Percentiles rank a stretch among this genome's conserved stretches.
phyloP scores from a whole-genome alignment of 2,797 vertebrate species.

The Ateles fusciceps region DNA sequence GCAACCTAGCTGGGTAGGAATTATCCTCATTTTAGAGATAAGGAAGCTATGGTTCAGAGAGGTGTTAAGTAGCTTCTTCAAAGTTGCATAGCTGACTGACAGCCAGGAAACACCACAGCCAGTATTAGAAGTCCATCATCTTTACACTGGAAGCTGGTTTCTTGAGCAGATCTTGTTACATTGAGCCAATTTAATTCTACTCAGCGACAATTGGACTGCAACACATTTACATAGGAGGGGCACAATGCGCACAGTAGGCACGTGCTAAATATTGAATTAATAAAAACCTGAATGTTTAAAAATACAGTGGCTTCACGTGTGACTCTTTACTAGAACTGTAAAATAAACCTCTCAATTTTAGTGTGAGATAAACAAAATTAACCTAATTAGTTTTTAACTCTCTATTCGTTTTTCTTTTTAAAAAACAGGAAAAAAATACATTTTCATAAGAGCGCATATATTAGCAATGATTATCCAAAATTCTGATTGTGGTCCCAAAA shows the following conservation, averaged over 20 bases:
- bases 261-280: background rate
- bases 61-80: background rate
- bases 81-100: background rate
- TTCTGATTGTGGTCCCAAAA: background rate
- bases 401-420: background rate
- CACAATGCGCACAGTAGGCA: background rate
- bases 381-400: constrained; percentile 1
- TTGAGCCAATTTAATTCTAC: constrained; percentile 15
- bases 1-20: background rate
- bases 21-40: background rate
- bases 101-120: background rate
- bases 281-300: constrained; percentile 21
- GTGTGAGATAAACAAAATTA: background rate
- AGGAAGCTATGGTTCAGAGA: background rate
- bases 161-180: background rate
- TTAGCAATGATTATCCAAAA: background rate
- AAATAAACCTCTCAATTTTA: background rate
- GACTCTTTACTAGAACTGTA: background rate
- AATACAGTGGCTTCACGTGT: background rate
- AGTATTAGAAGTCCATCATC: background rate
- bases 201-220: background rate
- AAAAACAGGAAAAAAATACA: background rate
- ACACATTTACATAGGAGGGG: background rate
- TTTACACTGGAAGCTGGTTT: background rate
- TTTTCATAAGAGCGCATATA: background rate